phyloP scores from a whole-genome alignment of 2,113 vertebrate genomes.

The Oreocharis arfaki region DNA sequence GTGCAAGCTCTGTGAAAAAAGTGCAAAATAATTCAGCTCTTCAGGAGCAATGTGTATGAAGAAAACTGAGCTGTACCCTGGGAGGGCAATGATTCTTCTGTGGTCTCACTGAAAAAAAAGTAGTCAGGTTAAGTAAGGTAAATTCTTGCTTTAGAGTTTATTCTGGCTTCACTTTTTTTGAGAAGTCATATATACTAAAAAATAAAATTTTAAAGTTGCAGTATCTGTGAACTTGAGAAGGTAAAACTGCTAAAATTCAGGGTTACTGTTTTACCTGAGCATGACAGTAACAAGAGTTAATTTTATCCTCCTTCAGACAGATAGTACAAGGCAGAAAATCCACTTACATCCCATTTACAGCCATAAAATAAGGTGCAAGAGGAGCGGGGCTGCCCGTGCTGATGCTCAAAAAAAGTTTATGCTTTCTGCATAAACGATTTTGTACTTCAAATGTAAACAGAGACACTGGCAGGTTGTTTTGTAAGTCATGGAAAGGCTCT shows the following conservation, averaged over 20 bases:
- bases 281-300: background rate
- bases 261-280: background rate
- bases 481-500: background rate
- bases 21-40: conserved; percentile 39
- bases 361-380: background rate
- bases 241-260: background rate
- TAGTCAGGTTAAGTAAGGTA: background rate
- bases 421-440: background rate
- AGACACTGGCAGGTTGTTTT: background rate
- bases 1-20: background rate
- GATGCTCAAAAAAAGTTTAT: background rate
- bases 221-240: background rate
- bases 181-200: background rate
- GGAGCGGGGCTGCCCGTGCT: background rate
- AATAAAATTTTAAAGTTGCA: background rate
- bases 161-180: background rate
- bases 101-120: background rate
- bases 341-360: background rate
- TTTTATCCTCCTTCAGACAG: background rate
- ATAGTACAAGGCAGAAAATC: conserved; percentile 5
- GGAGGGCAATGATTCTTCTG: background rate
- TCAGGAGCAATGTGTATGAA: conserved; percentile 37
- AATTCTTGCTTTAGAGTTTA: background rate
- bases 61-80: background rate
- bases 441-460: background rate